Evolutionary conservation across 2,113 vertebrate species (phyloP), one percentile per base, ranked within the genome.

Genomic region (Nothobranchius kuhntae): DNA sequence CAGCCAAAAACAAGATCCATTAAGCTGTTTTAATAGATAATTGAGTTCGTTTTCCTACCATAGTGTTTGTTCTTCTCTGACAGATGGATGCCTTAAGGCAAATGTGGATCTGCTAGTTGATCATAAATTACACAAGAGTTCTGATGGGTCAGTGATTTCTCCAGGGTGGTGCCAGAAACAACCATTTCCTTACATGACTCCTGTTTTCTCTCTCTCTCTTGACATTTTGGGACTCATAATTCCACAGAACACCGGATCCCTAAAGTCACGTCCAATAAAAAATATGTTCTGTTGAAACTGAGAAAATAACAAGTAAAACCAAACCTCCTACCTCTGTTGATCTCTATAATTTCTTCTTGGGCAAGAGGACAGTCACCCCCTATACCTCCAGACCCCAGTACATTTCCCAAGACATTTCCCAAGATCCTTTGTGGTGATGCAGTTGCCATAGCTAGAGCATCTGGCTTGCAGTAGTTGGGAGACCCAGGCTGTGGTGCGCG

Each of bases 311-410:
- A 42, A 52, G 40, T 40, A 66, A 72, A 58, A 60, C 11, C 0
- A 66, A 68, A 65, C 73, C 8, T 65, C 91, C 92, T 66, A 94
- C 93, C 93, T 93, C 92, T 90, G 91, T 97, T 97, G 85, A 96
- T 97, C 86, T 97, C 96, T 85, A 96, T 95, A 81, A 96, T 95
- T 87, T 98, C 96, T 87, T 98, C 96, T 86, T 98, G 96, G 58
- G 96, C 96, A 7, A 98, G 87, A 1, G 96, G 96, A 73, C 95
- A 96, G 59, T 96, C 93, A 58, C 94, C 93, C 4, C 92, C 87
- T 0, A 93, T 71, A 62, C 92, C 92, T 51, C 88, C 89, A 30
- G 92, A 89, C 6, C 90, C 92, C 53, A 92, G 91, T 47, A 92
- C 89, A 67, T 90, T 89, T 24, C 93, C 90, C n/a, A 94, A 79